A percentile compares a stretch with the other conserved stretches of the same genome.
Conservation (phyloP, 2,888 invertebrate genomes). For the Copidosoma aretas region DNA sequence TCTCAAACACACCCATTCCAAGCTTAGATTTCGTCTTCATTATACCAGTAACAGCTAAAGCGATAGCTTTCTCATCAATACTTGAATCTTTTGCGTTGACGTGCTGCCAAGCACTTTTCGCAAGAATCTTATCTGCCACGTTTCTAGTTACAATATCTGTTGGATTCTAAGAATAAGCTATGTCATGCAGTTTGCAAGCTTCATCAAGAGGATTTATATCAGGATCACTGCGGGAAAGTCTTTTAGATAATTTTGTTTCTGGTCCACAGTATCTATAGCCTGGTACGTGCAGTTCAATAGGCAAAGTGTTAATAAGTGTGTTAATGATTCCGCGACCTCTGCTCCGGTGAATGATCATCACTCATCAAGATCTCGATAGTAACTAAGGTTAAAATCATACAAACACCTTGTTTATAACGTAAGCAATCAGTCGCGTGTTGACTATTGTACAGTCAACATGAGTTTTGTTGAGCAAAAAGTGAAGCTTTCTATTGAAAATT, state of each 20-base stretch:
- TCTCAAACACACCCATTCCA: background rate
- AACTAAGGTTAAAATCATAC: conserved; percentile 5
- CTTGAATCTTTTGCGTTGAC: background rate
- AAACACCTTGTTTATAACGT: conserved; percentile 1
- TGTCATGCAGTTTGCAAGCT: too few species aligned
- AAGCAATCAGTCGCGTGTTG: background rate
- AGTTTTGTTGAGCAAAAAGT: background rate
- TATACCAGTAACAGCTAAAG: background rate
- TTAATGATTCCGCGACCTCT: conserved; percentile 1
- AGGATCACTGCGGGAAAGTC: conserved; percentile 33
- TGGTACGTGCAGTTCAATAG: conserved; percentile 42
- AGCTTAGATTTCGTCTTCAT: background rate
- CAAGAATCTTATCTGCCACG: background rate
- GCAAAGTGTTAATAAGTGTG: conserved; percentile 39
- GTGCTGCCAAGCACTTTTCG: background rate
- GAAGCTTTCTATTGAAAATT: conserved; percentile 3
- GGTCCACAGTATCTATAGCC: conserved; percentile 39
- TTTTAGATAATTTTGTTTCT: background rate
- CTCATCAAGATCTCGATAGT: background rate
- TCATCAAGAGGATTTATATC: conserved; percentile 48
- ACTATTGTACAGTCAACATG: background rate
- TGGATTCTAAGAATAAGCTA: too few species aligned
- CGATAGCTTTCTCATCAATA: background rate
- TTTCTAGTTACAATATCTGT: too few species aligned
- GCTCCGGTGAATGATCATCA: background rate